Conservation (phyloP, 2,888 invertebrate genomes). For the Erannis defoliaria region DNA sequence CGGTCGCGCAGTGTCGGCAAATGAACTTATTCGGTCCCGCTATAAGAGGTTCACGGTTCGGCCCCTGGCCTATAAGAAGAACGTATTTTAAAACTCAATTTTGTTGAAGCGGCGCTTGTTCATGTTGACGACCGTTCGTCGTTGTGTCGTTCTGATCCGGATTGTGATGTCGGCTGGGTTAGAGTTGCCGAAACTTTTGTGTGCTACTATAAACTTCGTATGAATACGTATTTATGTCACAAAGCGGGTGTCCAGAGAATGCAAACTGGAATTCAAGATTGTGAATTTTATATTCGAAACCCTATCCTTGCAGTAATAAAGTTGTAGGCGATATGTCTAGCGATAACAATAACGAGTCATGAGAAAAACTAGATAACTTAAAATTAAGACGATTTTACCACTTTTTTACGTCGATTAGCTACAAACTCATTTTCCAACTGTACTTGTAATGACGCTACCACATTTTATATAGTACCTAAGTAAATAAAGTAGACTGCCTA, state of each 20-base stretch:
- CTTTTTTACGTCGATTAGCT: not conserved
- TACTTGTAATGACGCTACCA: too few species aligned
- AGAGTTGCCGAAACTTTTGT: constrained; percentile 6
- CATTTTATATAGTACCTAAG: too few species aligned
- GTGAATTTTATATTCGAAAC: not conserved
- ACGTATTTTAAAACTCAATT: constrained; percentile 17
- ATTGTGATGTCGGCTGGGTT: constrained; percentile 9
- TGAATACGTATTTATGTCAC: constrained; percentile 4
- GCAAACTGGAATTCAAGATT: not conserved
- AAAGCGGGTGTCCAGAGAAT: constrained; percentile 6
- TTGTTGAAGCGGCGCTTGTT: not conserved
- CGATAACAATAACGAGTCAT: not conserved
- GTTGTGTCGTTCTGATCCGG: constrained; percentile 2
- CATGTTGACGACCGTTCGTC: constrained; percentile 10
- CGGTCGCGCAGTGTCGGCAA: too few species aligned
- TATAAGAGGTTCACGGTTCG: too few species aligned
- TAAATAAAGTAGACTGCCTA: too few species aligned
- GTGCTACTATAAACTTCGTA: not conserved
- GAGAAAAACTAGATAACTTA: not conserved
- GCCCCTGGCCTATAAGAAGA: not conserved
- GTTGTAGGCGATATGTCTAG: too few species aligned
- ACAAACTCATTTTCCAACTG: too few species aligned
- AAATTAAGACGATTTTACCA: too few species aligned
- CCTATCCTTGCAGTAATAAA: not conserved
- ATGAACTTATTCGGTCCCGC: too few species aligned